These are phyloP conservation scores for Macheiramphus alcinus DNA, from an alignment of 2,113 vertebrate genomes.

Conservation along the genomic window DNA sequence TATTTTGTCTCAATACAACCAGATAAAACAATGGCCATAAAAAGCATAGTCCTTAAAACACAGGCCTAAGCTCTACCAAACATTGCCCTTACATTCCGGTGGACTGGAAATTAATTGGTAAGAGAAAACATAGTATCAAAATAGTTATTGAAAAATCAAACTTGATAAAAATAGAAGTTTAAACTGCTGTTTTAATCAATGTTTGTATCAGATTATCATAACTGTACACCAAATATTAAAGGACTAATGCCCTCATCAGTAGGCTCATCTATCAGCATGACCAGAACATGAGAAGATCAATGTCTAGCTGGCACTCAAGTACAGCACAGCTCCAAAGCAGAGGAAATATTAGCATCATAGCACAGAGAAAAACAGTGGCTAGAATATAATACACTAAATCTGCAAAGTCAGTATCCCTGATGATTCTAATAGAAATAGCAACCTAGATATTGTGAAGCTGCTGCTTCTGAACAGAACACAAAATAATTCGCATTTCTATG, in stretches of 20 bases:
- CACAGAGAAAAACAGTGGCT: slow-evolving; percentile 16
- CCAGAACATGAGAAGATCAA: not conserved
- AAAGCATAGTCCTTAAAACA: not conserved
- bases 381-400: not conserved
- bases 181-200: slow-evolving; percentile 47
- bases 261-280: slow-evolving; percentile 26
- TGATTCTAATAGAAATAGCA: not conserved
- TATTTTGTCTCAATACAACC: not conserved
- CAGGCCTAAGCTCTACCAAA: not conserved
- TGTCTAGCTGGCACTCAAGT: slow-evolving; percentile 8
- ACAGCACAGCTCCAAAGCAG: slow-evolving; percentile 27
- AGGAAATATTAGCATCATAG: not conserved
- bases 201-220: slow-evolving; percentile 11
- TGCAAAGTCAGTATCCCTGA: slow-evolving; percentile 5
- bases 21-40: not conserved
- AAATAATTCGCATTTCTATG: not conserved
- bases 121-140: not conserved
- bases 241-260: slow-evolving; percentile 5
- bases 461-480: not conserved
- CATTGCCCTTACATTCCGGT: not conserved
- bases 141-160: slow-evolving; percentile 27
- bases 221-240: slow-evolving; percentile 42
- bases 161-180: slow-evolving; percentile 39
- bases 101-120: not conserved
- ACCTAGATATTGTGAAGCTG: not conserved